Evolutionary conservation across 2,888 invertebrate genomes (phyloP).

Genomic region (Apodemia mormo): DNA sequence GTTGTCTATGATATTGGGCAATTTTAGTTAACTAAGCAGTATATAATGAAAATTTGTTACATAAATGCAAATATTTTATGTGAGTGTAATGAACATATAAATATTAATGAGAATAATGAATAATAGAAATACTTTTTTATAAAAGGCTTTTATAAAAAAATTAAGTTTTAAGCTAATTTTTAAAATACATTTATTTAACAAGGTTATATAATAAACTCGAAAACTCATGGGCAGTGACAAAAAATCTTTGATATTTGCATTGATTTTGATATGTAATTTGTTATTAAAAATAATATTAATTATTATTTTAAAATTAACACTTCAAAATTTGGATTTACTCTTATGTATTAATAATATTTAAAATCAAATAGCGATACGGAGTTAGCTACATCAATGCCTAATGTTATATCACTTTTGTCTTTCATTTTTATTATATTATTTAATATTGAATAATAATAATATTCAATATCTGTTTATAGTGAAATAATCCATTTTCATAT

Average conservation of each 20-base stretch:
- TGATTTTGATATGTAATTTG: too few species aligned
- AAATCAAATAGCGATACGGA: neutral
- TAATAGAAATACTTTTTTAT: neutral
- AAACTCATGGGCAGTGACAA: too few species aligned
- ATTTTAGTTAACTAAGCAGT: too few species aligned
- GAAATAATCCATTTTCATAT: neutral
- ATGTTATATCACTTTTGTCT: constrained; percentile 76
- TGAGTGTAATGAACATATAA: too few species aligned
- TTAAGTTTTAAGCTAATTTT: neutral
- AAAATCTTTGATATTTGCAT: too few species aligned
- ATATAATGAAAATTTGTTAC: too few species aligned
- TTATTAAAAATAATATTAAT: neutral
- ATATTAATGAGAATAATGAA: too few species aligned
- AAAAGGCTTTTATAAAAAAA: neutral
- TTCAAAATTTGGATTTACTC: neutral
- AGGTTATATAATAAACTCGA: too few species aligned
- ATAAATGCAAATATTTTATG: too few species aligned
- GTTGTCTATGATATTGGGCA: too few species aligned
- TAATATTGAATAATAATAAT: neutral
- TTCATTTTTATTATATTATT: constrained; percentile 50
- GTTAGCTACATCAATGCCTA: constrained; percentile 48
- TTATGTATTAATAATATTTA: neutral
- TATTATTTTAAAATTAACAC: neutral
- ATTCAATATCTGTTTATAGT: neutral
- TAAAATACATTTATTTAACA: neutral